Evolutionary conservation across 2,888 invertebrate species (phyloP), one percentile per base, ranked within the genome.

Genomic region (Pristionchus arcanus): DNA sequence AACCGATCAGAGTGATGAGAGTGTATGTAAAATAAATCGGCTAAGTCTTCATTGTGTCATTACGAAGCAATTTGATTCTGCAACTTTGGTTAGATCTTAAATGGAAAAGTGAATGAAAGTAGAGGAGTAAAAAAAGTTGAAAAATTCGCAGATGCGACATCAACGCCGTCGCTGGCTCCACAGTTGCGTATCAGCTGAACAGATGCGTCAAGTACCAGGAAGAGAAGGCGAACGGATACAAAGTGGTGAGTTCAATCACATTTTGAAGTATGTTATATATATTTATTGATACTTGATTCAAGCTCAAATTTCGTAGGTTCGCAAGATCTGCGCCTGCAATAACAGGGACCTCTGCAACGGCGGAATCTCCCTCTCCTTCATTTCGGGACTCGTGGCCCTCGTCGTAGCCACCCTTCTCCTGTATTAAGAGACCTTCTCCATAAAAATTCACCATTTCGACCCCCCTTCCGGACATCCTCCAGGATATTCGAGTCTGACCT

Each of bases 311-410:
- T 42, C 42, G 2, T 42, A 77, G 77, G n/a, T 42, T 37, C 77
- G 77, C 16, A 37, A 42, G 42, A 77, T 77, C 77, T 77, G 77
- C n/a, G 77, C 77, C 11, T 77, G 77, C 77, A 77, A 77, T n/a
- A 42, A 42, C 77, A 77, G 11, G 77, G 77, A 77, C 42, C 42
- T 77, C 42, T 77, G 77, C 77, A 77, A 77, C 42, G 37, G 25
- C 1, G 37, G 37, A 21, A 0, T 4, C 25, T 37, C 42, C 5
- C 1, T 42, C 21, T 74, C 74, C 21, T 31, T 74, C 21, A 1
- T 42, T 21, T 15, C 74, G 7, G 21, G 37, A 37, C 42, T 74
- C 42, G 21, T 74, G 2, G 34, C 19, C 3, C 34, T 74, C 37
- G 4, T 31, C 31, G 74, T 37, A 21, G 74, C 74, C 5, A 19